Evolutionary conservation across 1,140 invertebrate genomes (phyloP).

Genomic region (Homarus americanus): DNA sequence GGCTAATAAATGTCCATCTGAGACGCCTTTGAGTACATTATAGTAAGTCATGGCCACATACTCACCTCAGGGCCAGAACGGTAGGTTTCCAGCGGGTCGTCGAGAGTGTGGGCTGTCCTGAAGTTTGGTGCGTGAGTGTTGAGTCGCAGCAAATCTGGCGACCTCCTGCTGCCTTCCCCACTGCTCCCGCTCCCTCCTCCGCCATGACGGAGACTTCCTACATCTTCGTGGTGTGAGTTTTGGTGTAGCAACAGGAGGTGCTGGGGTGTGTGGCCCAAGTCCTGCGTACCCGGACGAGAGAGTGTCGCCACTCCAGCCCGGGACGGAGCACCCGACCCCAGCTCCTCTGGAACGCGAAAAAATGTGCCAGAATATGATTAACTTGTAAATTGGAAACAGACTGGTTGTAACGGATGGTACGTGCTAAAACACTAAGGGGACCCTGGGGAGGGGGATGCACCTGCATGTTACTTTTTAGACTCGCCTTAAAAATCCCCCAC

Average conservation of each 20-base stretch:
- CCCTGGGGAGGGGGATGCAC: too few relatives aligned
- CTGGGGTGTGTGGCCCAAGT: background rate
- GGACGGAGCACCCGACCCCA: background rate
- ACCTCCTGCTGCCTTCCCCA: background rate
- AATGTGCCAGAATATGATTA: background rate
- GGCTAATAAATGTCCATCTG: background rate
- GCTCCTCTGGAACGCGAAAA: background rate
- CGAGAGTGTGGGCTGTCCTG: background rate
- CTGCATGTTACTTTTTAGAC: too few relatives aligned
- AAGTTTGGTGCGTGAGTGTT: background rate
- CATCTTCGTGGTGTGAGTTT: background rate
- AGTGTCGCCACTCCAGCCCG: background rate
- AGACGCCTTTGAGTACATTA: background rate
- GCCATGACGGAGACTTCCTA: background rate
- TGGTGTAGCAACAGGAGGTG: background rate
- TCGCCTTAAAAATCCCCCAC: too few relatives aligned
- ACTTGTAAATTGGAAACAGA: too few relatives aligned
- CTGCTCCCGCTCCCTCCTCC: constrained; percentile 3
- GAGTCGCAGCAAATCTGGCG: constrained; percentile 16
- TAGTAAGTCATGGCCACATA: background rate
- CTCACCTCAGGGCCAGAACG: background rate
- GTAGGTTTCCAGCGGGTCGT: constrained; percentile 9
- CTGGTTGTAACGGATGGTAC: too few relatives aligned
- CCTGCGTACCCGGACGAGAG: constrained; percentile 9
- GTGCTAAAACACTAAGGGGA: too few relatives aligned